Base-by-base conservation (phyloP, 2,113 vertebrate species). In the Spilogale gracilis region DNA sequence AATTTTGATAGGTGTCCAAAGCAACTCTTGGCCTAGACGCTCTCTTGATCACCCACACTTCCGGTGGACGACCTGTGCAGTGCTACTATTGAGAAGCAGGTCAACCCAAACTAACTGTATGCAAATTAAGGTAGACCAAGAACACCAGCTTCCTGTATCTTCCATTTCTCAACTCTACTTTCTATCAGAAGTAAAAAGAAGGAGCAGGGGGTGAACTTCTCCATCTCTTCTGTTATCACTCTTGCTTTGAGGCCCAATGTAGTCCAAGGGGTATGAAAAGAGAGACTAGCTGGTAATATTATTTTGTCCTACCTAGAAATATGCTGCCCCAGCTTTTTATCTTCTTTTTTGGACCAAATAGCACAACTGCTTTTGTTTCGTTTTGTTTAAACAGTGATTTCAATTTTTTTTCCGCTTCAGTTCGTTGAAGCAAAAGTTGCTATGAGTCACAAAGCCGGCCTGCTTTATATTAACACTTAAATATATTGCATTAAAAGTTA, bases 391-490 rank as follows among this genome's bases (percentile, higher is more conserved):
- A 93, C 6, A n/a, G 1, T 61, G 4, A 6, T 92, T 56, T 60
- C 14, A 48, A 2, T 38, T 63, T 73, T 65, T 89, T 79, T 58
- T 45, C 71, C 3, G 30, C 27, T 92, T 92, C 61, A 23, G 48
- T 93, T 94, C 92, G 38, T 83, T 84, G 61, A 80, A 94, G 56
- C 17, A 84, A 87, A 80, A 52, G 14, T 85, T 92, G 32, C 65
- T 52, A 23, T 23, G 48, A 60, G 27, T 95, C 38, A 30, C 32
- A 60, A 27, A 54, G 20, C 45, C 91, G 92, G 9, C 12, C 17
- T 87, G 11, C 14, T 86, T 94, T 63, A 48, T 78, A 30, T n/a
- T 52, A 82, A 48, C 9, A 65, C 16, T 91, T 95, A 94, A 82
- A 90, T 95, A 52, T 14, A 56, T 38, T 78, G 38, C 17, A 61